Evolutionary conservation across 2,888 invertebrate species (phyloP).

Genomic region (Geophilus truncorum): DNA sequence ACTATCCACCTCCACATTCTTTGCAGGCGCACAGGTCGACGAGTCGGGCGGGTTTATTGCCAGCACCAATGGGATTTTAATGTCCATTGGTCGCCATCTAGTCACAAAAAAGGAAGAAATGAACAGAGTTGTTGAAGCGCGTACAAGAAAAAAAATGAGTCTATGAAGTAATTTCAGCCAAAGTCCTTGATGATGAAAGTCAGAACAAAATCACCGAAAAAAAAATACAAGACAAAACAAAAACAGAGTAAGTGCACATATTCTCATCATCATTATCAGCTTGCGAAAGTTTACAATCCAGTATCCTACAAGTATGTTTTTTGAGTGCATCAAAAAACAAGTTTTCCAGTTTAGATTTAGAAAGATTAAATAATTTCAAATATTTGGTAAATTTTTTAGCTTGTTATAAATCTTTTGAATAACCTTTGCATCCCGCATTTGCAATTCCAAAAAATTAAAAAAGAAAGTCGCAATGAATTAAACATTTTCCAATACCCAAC

Average conservation of each 20-base stretch:
- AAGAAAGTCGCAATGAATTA: too few species aligned
- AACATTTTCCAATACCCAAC: too few species aligned
- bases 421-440: too few species aligned
- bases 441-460: too few species aligned
- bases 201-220: not conserved
- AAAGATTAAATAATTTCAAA: too few species aligned
- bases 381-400: too few species aligned
- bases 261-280: not conserved
- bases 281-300: not conserved
- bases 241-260: not conserved
- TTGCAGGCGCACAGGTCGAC: slow-evolving; percentile 27
- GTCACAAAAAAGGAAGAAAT: slow-evolving; percentile 24
- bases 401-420: too few species aligned
- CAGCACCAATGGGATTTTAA: slow-evolving; percentile 27
- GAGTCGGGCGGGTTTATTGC: slow-evolving; percentile 25
- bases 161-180: not conserved
- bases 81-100: slow-evolving; percentile 27
- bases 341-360: too few species aligned
- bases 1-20: slow-evolving; percentile 7
- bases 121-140: slow-evolving; percentile 27
- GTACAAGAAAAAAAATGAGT: not conserved
- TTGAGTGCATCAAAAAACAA: too few species aligned
- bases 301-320: not conserved
- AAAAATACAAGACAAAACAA: not conserved
- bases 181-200: not conserved